Percentiles rank a stretch among this genome's conserved stretches.
Conservation (phyloP, 2,888 invertebrate species). For the Hirtodrosophila trivittata region DNA sequence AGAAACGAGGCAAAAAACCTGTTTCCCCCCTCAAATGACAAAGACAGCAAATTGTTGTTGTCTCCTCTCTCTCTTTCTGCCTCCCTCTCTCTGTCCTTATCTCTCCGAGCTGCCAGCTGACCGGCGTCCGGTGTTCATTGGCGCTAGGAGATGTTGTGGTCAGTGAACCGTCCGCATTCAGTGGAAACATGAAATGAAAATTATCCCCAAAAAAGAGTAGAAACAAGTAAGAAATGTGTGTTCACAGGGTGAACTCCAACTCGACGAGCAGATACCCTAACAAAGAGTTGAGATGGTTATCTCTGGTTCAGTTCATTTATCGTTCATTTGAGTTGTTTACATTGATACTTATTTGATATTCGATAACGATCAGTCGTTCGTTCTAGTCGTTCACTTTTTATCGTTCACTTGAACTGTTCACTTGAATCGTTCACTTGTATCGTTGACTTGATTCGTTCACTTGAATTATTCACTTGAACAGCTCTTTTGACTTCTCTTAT, state of each 20-base stretch:
- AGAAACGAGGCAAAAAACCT: conserved; percentile 52
- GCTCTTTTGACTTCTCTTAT: no score
- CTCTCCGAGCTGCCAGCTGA: conserved; percentile 40
- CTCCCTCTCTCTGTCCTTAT: conserved; percentile 2
- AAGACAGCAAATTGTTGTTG: conserved; percentile 13
- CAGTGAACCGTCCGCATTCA: conserved; percentile 57
- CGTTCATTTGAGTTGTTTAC: no score
- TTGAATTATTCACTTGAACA: no score
- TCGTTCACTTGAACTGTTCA: no score
- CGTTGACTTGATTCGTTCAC: no score
- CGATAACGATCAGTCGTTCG: no score
- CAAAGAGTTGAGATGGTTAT: no score
- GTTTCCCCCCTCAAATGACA: conserved; percentile 35
- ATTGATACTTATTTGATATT: no score
- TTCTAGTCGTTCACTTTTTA: no score
- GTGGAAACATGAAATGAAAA: conserved; percentile 54
- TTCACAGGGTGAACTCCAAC: neutral
- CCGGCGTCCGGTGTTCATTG: conserved; percentile 45
- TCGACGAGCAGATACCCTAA: conserved; percentile 1
- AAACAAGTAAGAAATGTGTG: conserved; percentile 1
- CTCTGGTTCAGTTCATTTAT: no score
- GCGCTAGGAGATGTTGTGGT: conserved; percentile 46
- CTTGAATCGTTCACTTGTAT: no score
- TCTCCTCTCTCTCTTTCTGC: neutral
- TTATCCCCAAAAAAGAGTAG: conserved; percentile 43